phyloP scores from a whole-genome alignment of 2,797 vertebrate species.

The Anabacerthia variegaticeps region DNA sequence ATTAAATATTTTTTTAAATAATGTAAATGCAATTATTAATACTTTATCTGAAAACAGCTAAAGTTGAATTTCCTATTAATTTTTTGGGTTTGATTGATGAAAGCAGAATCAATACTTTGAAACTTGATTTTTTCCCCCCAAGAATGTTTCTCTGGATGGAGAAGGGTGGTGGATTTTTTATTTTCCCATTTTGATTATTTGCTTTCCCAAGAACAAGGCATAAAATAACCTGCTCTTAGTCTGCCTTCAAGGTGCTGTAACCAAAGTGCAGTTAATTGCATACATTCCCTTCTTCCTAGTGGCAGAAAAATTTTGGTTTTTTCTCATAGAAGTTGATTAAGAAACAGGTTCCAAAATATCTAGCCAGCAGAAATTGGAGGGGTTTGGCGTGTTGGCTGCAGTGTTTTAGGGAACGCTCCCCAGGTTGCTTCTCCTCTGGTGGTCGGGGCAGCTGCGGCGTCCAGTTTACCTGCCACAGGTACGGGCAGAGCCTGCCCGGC shows the following conservation, averaged over 20 bases:
- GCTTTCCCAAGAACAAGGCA: neutral
- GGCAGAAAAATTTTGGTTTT: neutral
- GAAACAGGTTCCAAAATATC: slow-evolving; percentile 52
- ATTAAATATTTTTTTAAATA: slow-evolving; percentile 68
- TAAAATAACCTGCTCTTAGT: neutral
- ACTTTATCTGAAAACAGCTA: slow-evolving; percentile 48
- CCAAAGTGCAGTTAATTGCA: neutral
- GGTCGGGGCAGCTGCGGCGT: neutral
- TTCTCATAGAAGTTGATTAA: neutral
- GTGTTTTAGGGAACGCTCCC: neutral
- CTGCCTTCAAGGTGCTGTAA: neutral
- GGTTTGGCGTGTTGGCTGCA: neutral
- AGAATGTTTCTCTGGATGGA: neutral
- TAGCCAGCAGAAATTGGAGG: neutral
- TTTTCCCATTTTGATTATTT: neutral
- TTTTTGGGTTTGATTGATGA: slow-evolving; percentile 34
- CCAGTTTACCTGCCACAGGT: rapidly evolving
- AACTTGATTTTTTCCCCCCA: slow-evolving; percentile 45
- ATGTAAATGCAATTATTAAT: slow-evolving; percentile 67
- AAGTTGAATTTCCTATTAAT: slow-evolving; percentile 47
- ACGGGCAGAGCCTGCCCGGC: neutral
- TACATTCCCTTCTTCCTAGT: neutral
- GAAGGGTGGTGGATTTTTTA: slow-evolving; percentile 2
- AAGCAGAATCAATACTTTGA: neutral
- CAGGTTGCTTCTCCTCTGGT: neutral